phyloP scores from a whole-genome alignment of 2,113 vertebrate species.

The Azemiops feae region DNA sequence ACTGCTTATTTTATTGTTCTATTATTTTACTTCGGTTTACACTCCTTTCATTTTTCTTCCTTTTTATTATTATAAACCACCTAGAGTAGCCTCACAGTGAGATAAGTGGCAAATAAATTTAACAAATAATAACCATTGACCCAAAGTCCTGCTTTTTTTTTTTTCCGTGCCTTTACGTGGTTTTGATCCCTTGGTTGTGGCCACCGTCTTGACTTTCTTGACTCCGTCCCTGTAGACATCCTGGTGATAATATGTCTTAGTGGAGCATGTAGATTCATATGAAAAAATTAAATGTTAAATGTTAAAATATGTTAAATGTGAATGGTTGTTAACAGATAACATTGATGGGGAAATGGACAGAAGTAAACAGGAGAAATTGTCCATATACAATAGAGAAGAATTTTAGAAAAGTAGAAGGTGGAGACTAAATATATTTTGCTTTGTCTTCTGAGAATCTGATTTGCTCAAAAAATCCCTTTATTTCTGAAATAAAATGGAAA shows the following conservation, averaged over 20 bases:
- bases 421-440: background rate
- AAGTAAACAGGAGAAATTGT: background rate
- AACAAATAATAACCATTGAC: background rate
- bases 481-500: background rate
- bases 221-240: background rate
- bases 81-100: too few relatives aligned
- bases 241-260: background rate
- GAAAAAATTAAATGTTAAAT: background rate
- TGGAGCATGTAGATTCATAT: background rate
- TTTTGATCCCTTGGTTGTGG: background rate
- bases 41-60: too few relatives aligned
- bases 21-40: too few relatives aligned
- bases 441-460: background rate
- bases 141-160: background rate
- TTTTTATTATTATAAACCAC: too few relatives aligned
- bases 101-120: too few relatives aligned
- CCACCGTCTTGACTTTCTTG: background rate
- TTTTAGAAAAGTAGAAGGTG: background rate
- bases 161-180: background rate
- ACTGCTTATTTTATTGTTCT: too few relatives aligned
- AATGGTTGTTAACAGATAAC: background rate
- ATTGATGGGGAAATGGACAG: background rate
- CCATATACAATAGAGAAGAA: background rate
- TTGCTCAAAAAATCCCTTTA: background rate
- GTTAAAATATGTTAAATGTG: background rate